These are phyloP conservation scores for Nephrotoma guestfalica DNA, from an alignment of 2,888 invertebrate species.

Conservation along the genomic window DNA sequence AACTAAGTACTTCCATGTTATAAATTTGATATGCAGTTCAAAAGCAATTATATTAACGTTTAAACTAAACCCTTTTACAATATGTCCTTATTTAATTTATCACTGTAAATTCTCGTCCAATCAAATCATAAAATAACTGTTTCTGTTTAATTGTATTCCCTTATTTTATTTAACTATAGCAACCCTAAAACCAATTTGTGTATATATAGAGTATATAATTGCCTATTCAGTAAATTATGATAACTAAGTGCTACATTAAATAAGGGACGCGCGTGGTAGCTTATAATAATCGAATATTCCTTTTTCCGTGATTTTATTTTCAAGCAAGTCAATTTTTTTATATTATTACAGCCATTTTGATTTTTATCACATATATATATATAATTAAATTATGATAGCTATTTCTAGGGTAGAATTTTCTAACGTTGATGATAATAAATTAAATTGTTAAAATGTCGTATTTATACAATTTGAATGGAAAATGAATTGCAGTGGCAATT, in stretches of 20 bases:
- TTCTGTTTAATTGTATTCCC: neutral
- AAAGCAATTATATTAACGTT: neutral
- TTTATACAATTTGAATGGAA: neutral
- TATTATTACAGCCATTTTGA: neutral
- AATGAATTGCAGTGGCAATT: neutral
- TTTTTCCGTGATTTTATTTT: neutral
- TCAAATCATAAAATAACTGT: neutral
- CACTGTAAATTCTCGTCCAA: neutral
- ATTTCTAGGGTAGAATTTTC: neutral
- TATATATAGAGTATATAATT: neutral
- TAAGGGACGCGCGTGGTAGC: neutral
- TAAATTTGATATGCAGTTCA: neutral
- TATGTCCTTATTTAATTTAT: neutral
- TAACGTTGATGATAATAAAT: neutral
- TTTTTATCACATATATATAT: neutral
- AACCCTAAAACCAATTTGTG: neutral
- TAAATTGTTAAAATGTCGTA: neutral
- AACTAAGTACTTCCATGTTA: too few relatives aligned
- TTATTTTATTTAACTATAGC: neutral
- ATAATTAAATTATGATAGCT: neutral
- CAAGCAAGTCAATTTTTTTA: neutral
- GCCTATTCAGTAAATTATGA: neutral
- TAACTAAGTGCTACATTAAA: neutral
- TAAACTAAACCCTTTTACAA: neutral
- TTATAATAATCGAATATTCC: neutral